A percentile compares a stretch with the other conserved stretches of the same genome.
phyloP scores from a whole-genome alignment of 1,140 invertebrate species.

The Amyelois transitella region DNA sequence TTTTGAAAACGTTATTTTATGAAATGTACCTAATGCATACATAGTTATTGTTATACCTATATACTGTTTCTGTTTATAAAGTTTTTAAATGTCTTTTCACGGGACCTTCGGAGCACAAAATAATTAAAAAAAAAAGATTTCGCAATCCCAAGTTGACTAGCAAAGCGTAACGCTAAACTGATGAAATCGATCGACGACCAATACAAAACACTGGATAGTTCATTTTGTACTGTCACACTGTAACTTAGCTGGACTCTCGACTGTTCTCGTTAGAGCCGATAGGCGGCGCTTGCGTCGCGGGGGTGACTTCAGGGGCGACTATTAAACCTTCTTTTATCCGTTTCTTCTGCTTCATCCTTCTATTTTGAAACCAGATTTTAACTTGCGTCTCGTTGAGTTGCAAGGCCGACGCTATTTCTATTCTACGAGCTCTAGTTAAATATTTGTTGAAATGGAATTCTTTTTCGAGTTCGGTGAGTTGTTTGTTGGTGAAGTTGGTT shows the following conservation, averaged over 20 bases:
- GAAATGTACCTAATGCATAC: no score
- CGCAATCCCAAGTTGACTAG: no score
- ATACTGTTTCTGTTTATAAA: not conserved
- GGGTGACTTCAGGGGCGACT: constrained; percentile 61
- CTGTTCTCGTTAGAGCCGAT: constrained; percentile 77
- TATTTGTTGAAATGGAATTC: constrained; percentile 99
- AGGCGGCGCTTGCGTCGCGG: constrained; percentile 39
- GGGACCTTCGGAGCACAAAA: not conserved
- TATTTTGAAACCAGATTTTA: constrained; percentile 95
- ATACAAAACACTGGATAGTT: constrained; percentile 6
- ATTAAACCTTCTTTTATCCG: constrained; percentile 91
- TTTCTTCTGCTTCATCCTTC: constrained; percentile 96
- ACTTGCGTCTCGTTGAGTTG: constrained; percentile 97
- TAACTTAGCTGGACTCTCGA: constrained; percentile 75
- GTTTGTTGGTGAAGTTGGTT: constrained; percentile 99
- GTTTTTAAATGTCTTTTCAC: not conserved
- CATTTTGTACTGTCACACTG: constrained; percentile 9
- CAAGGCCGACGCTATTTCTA: constrained; percentile 97
- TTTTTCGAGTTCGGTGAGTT: constrained; percentile 98
- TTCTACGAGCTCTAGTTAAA: constrained; percentile 94
- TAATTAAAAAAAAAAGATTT: no score
- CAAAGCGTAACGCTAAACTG: not conserved
- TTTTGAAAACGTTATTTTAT: no score
- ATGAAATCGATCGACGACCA: not conserved
- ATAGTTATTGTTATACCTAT: no score